These are phyloP conservation scores for Nibea albiflora DNA, from an alignment of 2,113 vertebrate species.

Conservation along the genomic window DNA sequence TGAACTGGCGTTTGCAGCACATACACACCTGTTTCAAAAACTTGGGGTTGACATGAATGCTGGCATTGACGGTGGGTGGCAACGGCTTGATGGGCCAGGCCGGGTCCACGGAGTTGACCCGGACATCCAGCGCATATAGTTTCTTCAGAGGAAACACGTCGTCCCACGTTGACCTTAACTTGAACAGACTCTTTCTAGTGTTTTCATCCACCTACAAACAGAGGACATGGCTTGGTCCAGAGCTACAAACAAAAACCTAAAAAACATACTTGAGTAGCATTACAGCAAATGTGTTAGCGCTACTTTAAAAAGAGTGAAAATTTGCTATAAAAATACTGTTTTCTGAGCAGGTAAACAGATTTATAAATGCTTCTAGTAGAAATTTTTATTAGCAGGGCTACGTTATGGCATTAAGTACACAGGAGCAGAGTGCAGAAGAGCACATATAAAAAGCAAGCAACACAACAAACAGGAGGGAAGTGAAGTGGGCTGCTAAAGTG, in stretches of 20 bases:
- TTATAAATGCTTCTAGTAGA: not conserved
- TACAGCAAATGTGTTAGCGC: conserved; percentile 1
- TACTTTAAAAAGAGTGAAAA: not conserved
- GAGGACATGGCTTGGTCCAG: conserved; percentile 88
- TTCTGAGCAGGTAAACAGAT: not conserved
- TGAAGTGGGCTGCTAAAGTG: conserved; percentile 32
- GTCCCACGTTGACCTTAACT: conserved; percentile 98
- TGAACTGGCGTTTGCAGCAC: not conserved
- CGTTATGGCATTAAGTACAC: conserved; percentile 3
- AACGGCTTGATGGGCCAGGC: conserved; percentile 99
- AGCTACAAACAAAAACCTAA: not conserved
- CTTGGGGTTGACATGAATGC: conserved; percentile 99
- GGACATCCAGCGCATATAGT: conserved; percentile 94
- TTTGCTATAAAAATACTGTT: not conserved
- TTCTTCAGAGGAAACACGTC: conserved; percentile 98
- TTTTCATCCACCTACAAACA: conserved; percentile 98
- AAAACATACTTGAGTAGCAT: not conserved
- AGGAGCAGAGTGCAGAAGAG: conserved; percentile 48
- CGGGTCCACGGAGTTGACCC: conserved; percentile 96
- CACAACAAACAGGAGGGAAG: conserved; percentile 58
- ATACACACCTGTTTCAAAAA: conserved; percentile 98
- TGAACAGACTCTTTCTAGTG: conserved; percentile 99
- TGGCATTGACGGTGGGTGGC: conserved; percentile 95
- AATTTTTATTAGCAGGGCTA: conserved; percentile 44
- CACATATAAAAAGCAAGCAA: conserved; percentile 59